These are phyloP conservation scores for Melinaea marsaeus DNA, from an alignment of 2,888 invertebrate genomes.

Conservation along the genomic window DNA sequence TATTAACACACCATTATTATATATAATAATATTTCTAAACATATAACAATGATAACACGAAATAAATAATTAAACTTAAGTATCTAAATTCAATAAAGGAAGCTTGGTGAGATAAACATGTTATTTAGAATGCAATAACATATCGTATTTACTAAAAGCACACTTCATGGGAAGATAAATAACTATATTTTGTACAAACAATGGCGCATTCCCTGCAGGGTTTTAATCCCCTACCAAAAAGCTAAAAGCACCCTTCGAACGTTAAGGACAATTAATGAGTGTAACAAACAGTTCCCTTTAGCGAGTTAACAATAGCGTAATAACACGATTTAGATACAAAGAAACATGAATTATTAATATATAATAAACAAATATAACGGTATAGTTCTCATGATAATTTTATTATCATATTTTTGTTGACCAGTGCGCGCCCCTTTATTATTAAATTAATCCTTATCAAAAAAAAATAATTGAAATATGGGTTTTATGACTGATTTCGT, in stretches of 20 bases:
- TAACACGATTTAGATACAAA: slow-evolving; percentile 64
- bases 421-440: slow-evolving; percentile 21
- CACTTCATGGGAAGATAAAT: slow-evolving; percentile 61
- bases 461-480: background rate
- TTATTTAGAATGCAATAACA: slow-evolving; percentile 43
- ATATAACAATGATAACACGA: slow-evolving; percentile 13
- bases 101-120: slow-evolving; percentile 34
- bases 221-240: slow-evolving; percentile 53
- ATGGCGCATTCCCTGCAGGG: slow-evolving; percentile 54
- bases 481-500: too few species aligned
- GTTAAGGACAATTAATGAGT: slow-evolving; percentile 73
- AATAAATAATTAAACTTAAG: background rate
- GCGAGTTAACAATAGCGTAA: slow-evolving; percentile 63
- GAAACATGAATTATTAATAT: slow-evolving; percentile 55
- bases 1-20: background rate
- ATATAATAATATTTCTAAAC: background rate
- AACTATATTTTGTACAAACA: slow-evolving; percentile 67
- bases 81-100: slow-evolving; percentile 26
- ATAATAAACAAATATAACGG: slow-evolving; percentile 51
- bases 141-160: slow-evolving; percentile 29
- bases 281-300: slow-evolving; percentile 67
- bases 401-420: slow-evolving; percentile 32
- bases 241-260: slow-evolving; percentile 52
- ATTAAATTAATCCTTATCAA: slow-evolving; percentile 22
- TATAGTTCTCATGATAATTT: slow-evolving; percentile 38